Evolutionary conservation across 2,888 invertebrate species (phyloP), one percentile per base, ranked within the genome.

Genomic region (Plemyria rubiginata): DNA sequence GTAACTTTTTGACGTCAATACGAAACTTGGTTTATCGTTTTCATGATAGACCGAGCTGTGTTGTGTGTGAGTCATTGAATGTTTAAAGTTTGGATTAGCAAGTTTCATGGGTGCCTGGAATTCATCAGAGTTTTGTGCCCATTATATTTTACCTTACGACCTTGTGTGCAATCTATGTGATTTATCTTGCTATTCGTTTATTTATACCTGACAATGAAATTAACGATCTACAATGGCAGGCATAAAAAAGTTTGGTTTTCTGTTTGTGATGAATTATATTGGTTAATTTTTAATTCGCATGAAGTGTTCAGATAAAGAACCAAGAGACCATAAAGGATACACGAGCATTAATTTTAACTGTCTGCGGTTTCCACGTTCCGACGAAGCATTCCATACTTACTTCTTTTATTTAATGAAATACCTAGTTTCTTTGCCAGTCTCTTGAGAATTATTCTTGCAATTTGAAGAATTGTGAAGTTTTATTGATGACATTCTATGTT

Each of bases 151-250:
- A 74, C 76, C 71, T 70, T 57, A 56, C 60, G 69, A 51, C 72
- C 71, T 75, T 70, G 67, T 56, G 66, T 68, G 49, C 48, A 68
- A 73, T 71, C 75, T 72, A 62, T 73, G 74, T 78, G 77, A 81
- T 81, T 82, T 79, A 82, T 81, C 73, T 75, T 70, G 69, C 72
- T 72, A 68, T 72, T 70, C 67, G 68, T 77, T 80, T 81, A 81
- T 82, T 83, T 81, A 76, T 79, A 76, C 67, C 76, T 73, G 72
- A 74, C 73, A 72, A 75, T 79, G 79, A 84, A 81, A 79, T 79
- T 78, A 77, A 84, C 79, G 75, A 77, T 75, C 75, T 72, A 70
- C 69, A 70, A 65, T 72, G 60, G 72, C 68, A 70, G 72, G 73
- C 71, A 73, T 74, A 77, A 80, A 80, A 50, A 78, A 76, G 69